Conservation (phyloP, 2,888 invertebrate genomes). For the Caenorhabditis angaria region DNA sequence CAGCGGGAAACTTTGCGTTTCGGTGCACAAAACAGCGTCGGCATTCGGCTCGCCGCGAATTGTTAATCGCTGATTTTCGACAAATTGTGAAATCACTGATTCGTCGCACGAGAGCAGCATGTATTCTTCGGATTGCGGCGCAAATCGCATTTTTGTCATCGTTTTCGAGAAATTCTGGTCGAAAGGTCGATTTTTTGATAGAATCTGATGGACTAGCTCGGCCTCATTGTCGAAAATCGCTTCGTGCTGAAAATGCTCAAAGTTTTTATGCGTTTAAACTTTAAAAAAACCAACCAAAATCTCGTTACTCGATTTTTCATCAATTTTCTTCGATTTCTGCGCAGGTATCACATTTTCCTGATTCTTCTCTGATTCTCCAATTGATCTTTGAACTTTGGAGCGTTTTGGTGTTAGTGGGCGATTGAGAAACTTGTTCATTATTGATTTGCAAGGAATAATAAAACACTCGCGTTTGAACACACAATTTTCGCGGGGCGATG, state of each 20-base stretch:
- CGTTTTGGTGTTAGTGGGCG: conserved; percentile 11
- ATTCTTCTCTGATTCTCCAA: no score
- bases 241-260: conserved; percentile 15
- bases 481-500: no score
- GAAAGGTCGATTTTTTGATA: conserved; percentile 39
- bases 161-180: conserved; percentile 30
- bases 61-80: conserved; percentile 22
- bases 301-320: conserved; percentile 22
- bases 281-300: conserved; percentile 15
- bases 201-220: conserved; percentile 15
- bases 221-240: conserved; percentile 25
- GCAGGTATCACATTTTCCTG: background rate
- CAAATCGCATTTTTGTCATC: conserved; percentile 37
- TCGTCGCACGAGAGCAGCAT: conserved; percentile 38
- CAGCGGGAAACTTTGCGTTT: conserved; percentile 25
- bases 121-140: conserved; percentile 14
- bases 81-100: conserved; percentile 15
- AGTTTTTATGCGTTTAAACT: background rate
- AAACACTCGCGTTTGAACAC: background rate
- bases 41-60: conserved; percentile 31
- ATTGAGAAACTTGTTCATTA: conserved; percentile 27
- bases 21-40: conserved; percentile 34
- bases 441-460: background rate
- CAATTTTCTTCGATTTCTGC: background rate
- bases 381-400: background rate